A percentile compares a stretch with the other conserved stretches of the same genome.
Evolutionary conservation across 1,140 invertebrate genomes (phyloP).

Genomic region (Campoletis sonorensis): DNA sequence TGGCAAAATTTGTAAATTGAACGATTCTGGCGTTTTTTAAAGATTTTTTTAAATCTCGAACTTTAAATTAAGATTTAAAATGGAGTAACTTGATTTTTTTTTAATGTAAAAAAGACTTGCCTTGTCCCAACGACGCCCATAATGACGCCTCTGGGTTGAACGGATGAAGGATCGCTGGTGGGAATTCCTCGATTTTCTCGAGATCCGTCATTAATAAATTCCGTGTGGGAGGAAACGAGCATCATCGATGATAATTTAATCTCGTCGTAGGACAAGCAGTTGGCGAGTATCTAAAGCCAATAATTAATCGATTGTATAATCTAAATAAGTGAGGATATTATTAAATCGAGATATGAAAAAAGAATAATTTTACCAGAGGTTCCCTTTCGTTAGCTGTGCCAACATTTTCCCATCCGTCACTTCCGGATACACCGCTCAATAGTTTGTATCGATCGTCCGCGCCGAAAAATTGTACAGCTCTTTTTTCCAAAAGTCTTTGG

Average conservation of each 20-base stretch:
- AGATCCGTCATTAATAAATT: constrained; percentile 81
- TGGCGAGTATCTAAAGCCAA: constrained; percentile 65
- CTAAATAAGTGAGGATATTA: neutral
- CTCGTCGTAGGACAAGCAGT: constrained; percentile 79
- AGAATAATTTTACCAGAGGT: constrained; percentile 65
- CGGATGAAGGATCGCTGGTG: constrained; percentile 61
- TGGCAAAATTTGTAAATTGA: too few species aligned
- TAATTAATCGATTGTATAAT: neutral
- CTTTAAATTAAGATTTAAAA: too few species aligned
- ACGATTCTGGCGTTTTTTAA: too few species aligned
- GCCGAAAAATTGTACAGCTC: constrained; percentile 77
- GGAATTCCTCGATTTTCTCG: constrained; percentile 78
- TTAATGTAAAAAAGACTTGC: constrained; percentile 49
- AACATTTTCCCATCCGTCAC: constrained; percentile 76
- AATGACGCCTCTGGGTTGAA: constrained; percentile 71
- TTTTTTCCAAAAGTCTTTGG: constrained; percentile 78
- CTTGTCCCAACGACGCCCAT: constrained; percentile 69
- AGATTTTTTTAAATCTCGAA: too few species aligned
- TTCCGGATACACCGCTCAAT: constrained; percentile 73
- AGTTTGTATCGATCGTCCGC: constrained; percentile 76
- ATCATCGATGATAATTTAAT: constrained; percentile 80
- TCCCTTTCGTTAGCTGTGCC: constrained; percentile 73
- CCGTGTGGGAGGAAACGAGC: constrained; percentile 79
- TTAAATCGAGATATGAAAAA: neutral
- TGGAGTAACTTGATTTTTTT: neutral